Base-by-base conservation (phyloP, 2,888 invertebrate genomes). In the Zygogramma bicolorata region DNA sequence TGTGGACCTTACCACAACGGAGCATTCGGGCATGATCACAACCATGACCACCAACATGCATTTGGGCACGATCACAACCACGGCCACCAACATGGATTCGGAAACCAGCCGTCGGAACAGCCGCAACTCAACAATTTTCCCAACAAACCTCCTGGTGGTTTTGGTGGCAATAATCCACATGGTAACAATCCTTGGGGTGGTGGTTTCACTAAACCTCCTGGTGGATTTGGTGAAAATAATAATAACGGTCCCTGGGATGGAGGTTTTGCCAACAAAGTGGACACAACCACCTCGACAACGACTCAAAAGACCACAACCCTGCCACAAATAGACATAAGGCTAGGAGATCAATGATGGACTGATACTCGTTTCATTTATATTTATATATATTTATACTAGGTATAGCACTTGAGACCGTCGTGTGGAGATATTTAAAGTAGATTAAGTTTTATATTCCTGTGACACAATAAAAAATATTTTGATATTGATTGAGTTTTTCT, bases 301-400 rank as follows among this genome's bases (percentile, higher is more conserved):
- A 60, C 59, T 13, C 27, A 29, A 38, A 29, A 31, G 22, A 40
- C 46, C 6, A 31, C 70, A 8, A 70, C 60, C n/a, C 3, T 10
- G 29, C 70, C 70, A 46, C 7, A 25, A 29, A 70, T 70, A 29
- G 70, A 70, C 61, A 40, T 70, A 46, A 70, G 70, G 29, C 2
- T 20, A 15, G 65, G 70, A 10, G 58, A 5, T n/a, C 15, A 59
- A 6, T 10, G 15, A 58, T 15, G 15, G 59, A 59, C 46, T 46
- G 46, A 46, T 46, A 46, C 8, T 46, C 20, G 18, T 1, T 7
- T 20, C 3, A 46, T 7, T n/a, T 18, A 5, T n/a, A 18, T 15
- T 15, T 20, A 3, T 34, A 34, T 2, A 8, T 8, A 46, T 46
- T 46, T 22, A 46, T 46, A n/a, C n/a, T n/a, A n/a, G n/a, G n/a